Evolutionary conservation across 2,888 invertebrate genomes (phyloP).

Genomic region (Empis stercorea): DNA sequence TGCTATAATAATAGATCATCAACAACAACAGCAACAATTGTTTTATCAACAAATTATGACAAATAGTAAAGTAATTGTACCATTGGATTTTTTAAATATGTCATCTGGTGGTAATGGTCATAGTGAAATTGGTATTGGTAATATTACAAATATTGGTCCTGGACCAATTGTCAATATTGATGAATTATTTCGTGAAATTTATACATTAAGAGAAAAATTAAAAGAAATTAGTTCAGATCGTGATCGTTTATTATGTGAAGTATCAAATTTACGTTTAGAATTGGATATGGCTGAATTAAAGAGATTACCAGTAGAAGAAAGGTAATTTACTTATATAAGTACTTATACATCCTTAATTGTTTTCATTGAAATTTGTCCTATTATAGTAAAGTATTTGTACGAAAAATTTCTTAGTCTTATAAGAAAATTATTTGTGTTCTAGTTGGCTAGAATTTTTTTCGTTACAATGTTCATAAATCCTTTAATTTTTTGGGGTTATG

Average conservation of each 20-base stretch:
- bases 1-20: too few species aligned
- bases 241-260: conserved; percentile 32
- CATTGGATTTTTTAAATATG: too few species aligned
- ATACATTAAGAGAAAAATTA: conserved; percentile 26
- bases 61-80: too few species aligned
- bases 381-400: background rate
- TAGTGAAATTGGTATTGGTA: background rate
- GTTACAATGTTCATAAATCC: too few species aligned
- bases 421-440: background rate
- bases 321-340: conserved; percentile 21
- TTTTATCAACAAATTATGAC: background rate
- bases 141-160: background rate
- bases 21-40: too few species aligned
- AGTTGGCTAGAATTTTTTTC: too few species aligned
- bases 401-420: too few species aligned
- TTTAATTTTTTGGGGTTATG: too few species aligned
- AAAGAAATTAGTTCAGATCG: conserved; percentile 30
- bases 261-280: conserved; percentile 33
- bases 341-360: background rate
- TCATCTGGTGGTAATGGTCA: background rate
- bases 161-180: conserved; percentile 20
- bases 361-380: background rate
- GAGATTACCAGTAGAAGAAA: conserved; percentile 32
- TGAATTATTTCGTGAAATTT: conserved; percentile 30
- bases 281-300: conserved; percentile 35